Evolutionary conservation across 2,797 vertebrate species (phyloP).

Genomic region (Enteromius argenteus): DNA sequence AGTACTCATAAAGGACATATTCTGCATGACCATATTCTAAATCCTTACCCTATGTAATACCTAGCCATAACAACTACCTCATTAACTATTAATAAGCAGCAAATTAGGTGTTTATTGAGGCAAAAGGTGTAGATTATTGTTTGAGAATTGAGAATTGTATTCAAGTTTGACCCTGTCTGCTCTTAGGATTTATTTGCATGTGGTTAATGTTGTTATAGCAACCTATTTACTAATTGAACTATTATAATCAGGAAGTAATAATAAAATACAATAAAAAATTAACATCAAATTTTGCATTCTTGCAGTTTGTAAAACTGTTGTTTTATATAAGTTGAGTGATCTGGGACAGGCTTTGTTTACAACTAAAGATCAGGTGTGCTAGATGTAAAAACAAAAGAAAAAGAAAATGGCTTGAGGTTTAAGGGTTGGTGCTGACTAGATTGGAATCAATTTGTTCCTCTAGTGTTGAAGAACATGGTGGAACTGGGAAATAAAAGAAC

Average conservation of each 20-base stretch:
- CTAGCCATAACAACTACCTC: not conserved
- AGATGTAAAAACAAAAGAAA: not conserved
- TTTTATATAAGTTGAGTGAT: not conserved
- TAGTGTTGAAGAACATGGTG: conserved; percentile 27
- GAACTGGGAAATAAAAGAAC: not conserved
- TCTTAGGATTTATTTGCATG: not conserved
- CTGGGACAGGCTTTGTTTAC: conserved; percentile 1
- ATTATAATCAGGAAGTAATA: not conserved
- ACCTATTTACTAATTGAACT: not conserved
- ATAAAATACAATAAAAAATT: not conserved
- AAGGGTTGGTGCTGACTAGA: not conserved
- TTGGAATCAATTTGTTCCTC: conserved; percentile 26
- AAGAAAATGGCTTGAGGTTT: not conserved
- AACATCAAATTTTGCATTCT: not conserved
- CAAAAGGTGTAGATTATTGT: not conserved
- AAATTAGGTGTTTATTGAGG: not conserved
- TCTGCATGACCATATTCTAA: not conserved
- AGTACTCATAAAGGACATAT: too few species aligned
- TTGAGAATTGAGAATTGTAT: not conserved
- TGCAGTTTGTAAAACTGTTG: not conserved
- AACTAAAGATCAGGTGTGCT: not conserved
- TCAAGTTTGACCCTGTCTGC: not conserved
- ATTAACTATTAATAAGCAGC: not conserved
- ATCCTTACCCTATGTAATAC: not conserved
- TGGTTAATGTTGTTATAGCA: not conserved